phyloP scores from a whole-genome alignment of 2,113 vertebrate species.

The Theristicus caerulescens region DNA sequence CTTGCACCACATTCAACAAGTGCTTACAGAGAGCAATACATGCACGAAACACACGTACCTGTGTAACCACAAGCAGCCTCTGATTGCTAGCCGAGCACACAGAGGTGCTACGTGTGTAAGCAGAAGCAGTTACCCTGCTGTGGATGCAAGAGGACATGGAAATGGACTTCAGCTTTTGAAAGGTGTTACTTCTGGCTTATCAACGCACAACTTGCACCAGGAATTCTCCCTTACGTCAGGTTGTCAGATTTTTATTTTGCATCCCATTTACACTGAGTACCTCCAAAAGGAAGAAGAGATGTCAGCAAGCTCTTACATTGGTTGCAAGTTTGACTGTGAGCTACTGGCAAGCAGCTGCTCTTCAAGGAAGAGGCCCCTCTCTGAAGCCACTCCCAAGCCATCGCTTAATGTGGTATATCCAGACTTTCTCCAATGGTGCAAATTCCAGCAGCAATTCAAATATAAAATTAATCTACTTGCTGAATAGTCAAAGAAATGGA shows the following conservation, averaged over 20 bases:
- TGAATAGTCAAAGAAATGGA: neutral
- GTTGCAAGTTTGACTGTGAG: neutral
- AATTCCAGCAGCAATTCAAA: neutral
- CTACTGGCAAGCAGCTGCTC: neutral
- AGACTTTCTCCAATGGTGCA: neutral
- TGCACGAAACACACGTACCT: rapidly evolving
- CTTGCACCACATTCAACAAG: neutral
- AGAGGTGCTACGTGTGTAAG: rapidly evolving
- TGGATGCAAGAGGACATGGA: neutral
- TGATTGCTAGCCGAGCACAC: neutral
- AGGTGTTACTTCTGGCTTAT: neutral
- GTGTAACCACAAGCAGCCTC: neutral
- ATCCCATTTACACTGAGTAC: neutral
- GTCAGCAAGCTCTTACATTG: rapidly evolving
- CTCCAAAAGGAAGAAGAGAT: neutral
- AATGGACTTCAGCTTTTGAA: neutral
- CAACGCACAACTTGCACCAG: neutral
- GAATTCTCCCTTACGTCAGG: neutral
- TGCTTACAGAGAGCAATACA: neutral
- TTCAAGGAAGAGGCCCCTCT: neutral
- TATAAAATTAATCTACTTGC: neutral
- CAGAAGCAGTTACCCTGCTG: neutral
- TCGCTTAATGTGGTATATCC: neutral
- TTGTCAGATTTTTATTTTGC: neutral
- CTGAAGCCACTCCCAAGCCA: neutral